phyloP scores from a whole-genome alignment of 2,888 invertebrate species.

The Tipula confusa region DNA sequence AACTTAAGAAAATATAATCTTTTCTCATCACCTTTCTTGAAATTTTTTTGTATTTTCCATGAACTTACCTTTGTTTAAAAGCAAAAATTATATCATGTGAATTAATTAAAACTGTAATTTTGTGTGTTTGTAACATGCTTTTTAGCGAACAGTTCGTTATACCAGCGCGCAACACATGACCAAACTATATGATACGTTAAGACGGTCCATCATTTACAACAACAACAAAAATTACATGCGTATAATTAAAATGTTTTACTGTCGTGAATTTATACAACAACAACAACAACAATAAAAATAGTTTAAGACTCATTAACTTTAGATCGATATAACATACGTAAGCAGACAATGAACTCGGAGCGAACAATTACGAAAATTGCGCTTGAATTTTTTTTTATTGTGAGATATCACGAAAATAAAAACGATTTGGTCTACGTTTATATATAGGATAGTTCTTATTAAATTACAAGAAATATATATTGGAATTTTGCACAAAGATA shows the following conservation, averaged over 20 bases:
- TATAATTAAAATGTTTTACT: neutral
- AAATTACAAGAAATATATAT: no score
- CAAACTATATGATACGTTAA: no score
- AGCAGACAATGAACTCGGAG: neutral
- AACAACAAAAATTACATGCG: neutral
- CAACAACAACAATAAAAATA: neutral
- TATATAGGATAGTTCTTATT: no score
- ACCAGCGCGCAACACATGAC: no score
- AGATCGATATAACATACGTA: neutral
- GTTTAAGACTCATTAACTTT: neutral
- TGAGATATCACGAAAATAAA: neutral
- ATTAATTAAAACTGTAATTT: slow-evolving; percentile 12
- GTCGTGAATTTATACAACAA: neutral
- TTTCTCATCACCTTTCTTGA: neutral
- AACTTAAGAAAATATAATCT: neutral
- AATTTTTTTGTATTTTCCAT: neutral
- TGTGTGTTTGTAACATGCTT: neutral
- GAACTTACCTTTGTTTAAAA: neutral
- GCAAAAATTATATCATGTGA: neutral
- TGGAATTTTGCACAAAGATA: slow-evolving; percentile 20
- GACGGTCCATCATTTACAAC: neutral
- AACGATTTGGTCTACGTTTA: neutral
- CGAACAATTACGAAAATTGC: slow-evolving; percentile 3
- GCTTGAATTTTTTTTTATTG: neutral
- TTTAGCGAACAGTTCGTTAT: no score